Conservation (phyloP, 92 coral and sea anemone species). For the Epizoanthus ramosus region DNA sequence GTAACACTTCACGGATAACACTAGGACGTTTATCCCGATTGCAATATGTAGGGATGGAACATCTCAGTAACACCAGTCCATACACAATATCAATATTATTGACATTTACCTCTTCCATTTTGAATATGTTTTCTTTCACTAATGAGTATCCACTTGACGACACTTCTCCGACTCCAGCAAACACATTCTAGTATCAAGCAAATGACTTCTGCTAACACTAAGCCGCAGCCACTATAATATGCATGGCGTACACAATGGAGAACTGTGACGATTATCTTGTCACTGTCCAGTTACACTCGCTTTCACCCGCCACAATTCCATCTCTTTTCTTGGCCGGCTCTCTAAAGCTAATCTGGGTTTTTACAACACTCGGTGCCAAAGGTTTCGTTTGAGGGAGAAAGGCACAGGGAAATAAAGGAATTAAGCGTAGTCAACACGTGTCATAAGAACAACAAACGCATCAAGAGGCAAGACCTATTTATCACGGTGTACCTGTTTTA, state of each 20-base stretch:
- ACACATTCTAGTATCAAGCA: background rate
- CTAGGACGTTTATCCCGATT: background rate
- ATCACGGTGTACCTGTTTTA: slow-evolving; percentile 27
- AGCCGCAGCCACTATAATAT: background rate
- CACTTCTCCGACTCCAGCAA: background rate
- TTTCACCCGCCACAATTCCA: background rate
- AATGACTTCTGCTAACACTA: background rate
- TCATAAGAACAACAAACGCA: background rate
- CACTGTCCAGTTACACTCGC: background rate
- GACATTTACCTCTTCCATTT: slow-evolving; percentile 34
- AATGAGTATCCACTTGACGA: background rate
- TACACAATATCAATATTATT: slow-evolving; percentile 16
- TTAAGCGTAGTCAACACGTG: slow-evolving; percentile 21
- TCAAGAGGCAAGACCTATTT: background rate
- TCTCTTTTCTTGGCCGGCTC: slow-evolving; percentile 52
- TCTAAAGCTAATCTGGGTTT: background rate
- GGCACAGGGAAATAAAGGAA: too few species aligned
- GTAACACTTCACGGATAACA: background rate
- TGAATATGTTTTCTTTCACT: slow-evolving; percentile 3
- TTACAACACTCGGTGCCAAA: too few species aligned
- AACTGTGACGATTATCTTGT: background rate
- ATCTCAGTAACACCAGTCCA: slow-evolving; percentile 31
- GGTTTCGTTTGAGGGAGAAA: too few species aligned
- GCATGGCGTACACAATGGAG: background rate
- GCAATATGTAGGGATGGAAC: slow-evolving; percentile 6